These are phyloP conservation scores for Plebejus melissa DNA, from an alignment of 2,888 invertebrate genomes.

Conservation along the genomic window DNA sequence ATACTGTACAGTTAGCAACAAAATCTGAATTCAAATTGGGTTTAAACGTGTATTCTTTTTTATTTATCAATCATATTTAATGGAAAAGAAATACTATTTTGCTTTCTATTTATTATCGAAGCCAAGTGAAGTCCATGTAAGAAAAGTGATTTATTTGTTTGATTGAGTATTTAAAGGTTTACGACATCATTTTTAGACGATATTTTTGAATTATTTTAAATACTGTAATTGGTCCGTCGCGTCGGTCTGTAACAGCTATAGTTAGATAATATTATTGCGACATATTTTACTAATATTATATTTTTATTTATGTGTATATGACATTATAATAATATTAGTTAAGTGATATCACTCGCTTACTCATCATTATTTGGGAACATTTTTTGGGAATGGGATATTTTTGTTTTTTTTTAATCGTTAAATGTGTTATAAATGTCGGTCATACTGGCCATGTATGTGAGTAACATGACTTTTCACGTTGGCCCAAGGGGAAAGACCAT, in stretches of 20 bases:
- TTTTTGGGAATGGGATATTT: not conserved
- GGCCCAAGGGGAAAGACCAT: not conserved
- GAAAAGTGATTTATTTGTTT: too few species aligned
- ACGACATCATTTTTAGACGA: too few species aligned
- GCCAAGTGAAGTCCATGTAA: too few species aligned
- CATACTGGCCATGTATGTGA: not conserved
- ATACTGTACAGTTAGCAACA: not conserved
- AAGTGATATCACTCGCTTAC: not conserved
- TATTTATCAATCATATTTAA: too few species aligned
- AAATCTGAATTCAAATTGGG: not conserved
- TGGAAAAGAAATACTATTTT: too few species aligned
- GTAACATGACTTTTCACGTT: not conserved
- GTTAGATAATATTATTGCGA: not conserved
- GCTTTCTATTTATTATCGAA: too few species aligned
- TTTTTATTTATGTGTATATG: not conserved
- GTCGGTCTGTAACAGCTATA: too few species aligned
- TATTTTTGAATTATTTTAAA: too few species aligned
- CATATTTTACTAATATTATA: not conserved
- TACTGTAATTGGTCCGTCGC: too few species aligned
- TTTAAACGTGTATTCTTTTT: too few species aligned
- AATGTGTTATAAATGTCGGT: not conserved
- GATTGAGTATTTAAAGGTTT: too few species aligned
- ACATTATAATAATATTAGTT: not conserved
- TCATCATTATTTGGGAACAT: not conserved
- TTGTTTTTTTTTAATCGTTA: slow-evolving; percentile 4